Base-by-base conservation (phyloP, 2,888 invertebrate species). In the Ornithoptera alexandrae region DNA sequence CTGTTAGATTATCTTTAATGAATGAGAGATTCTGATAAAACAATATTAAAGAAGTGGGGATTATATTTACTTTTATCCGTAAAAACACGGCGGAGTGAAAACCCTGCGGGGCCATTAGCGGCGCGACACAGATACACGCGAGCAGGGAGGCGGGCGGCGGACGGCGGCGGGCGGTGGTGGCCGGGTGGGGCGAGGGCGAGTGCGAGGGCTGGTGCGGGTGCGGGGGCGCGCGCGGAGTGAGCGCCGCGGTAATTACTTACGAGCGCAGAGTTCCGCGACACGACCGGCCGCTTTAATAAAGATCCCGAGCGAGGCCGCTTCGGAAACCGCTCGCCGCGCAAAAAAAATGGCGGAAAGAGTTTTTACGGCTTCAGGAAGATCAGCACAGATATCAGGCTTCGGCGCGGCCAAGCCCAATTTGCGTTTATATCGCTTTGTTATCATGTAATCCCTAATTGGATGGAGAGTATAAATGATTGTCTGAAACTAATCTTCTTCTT, bases 81-180 rank as follows among this genome's bases (percentile, higher is more conserved):
- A 39, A 10, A 8, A 10, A 39, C 10, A 39, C 39, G 39, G 39
- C 8, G 39, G 2, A 50, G 22, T n/a, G 71, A 8, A 65, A 68
- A 56, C 68, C 71, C 68, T 65, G 59, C 18, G 22, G 46, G 22
- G 12, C 58, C 62, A 68, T 68, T 68, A 69, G 71, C 58, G 72
- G 69, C 71, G 69, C 71, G 70, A 77, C 81, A 79, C 77, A 77
- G 81, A 83, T 80, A 80, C 82, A 81, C 81, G 80, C 81, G 81
- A 78, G 79, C 80, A 77, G 79, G 80, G 82, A 79, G 80, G 84
- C 84, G 79, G 81, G 83, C 80, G 81, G 85, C 82, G 84, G 75
- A 77, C 79, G 82, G 85, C 84, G 83, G 10, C 39, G 8, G 39
- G 39, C 8, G 8, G 39, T 7, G 39, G 8, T 10, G 39, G 22